Conservation (phyloP, 2,888 invertebrate species). For the Thyatira batis region DNA sequence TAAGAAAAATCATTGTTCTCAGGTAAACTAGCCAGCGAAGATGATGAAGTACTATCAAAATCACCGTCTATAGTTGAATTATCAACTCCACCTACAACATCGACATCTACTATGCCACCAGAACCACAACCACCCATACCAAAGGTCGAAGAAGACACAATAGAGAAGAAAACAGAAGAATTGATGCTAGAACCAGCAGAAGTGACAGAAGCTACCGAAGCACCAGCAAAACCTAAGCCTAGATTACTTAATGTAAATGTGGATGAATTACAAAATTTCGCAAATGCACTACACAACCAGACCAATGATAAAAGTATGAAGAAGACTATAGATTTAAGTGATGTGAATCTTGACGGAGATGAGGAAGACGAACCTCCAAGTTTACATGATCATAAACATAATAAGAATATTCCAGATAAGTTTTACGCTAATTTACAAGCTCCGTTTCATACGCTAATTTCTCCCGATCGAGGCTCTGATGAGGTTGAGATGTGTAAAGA, state of each 20-base stretch:
- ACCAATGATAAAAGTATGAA: conserved; percentile 45
- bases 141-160: conserved; percentile 23
- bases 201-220: conserved; percentile 23
- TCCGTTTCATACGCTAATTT: conserved; percentile 61
- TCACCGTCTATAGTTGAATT: conserved; percentile 17
- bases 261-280: conserved; percentile 72
- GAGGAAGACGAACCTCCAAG: conserved; percentile 77
- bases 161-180: conserved; percentile 33
- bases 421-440: conserved; percentile 69
- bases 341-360: conserved; percentile 87
- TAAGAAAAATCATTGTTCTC: conserved; percentile 28
- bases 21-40: conserved; percentile 68
- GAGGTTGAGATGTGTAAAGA: conserved; percentile 71
- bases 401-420: conserved; percentile 59
- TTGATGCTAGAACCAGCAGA: conserved; percentile 35
- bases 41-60: conserved; percentile 48
- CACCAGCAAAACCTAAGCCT: conserved; percentile 47
- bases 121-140: conserved; percentile 33
- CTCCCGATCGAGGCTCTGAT: conserved; percentile 54
- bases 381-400: conserved; percentile 40
- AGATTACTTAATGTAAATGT: conserved; percentile 67
- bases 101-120: conserved; percentile 19
- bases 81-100: conserved; percentile 20
- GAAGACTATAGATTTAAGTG: conserved; percentile 85
- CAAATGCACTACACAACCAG: conserved; percentile 68